Evolutionary conservation across 2,888 invertebrate genomes (phyloP).

Genomic region (Steromphala cineraria): DNA sequence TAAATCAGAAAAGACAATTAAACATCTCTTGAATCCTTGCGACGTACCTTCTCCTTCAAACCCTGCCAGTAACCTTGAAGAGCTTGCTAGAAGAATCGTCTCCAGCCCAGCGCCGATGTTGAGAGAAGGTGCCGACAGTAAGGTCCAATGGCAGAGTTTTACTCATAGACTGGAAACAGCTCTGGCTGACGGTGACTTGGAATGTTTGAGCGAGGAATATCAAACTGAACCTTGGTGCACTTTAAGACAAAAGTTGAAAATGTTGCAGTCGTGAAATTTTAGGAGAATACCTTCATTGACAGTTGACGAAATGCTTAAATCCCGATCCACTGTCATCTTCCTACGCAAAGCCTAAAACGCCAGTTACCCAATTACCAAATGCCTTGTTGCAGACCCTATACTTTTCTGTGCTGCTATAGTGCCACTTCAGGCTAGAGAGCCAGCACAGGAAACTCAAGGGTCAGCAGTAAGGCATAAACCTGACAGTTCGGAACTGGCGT

Average conservation of each 20-base stretch:
- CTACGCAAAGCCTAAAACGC: no score
- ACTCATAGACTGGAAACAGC: background rate
- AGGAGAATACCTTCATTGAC: no score
- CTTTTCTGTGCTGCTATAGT: no score
- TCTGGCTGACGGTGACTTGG: background rate
- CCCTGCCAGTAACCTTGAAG: background rate
- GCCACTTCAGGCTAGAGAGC: no score
- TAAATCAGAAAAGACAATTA: constrained; percentile 31
- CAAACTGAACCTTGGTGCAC: background rate
- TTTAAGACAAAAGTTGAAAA: background rate
- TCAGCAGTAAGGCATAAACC: no score
- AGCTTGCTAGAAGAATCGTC: background rate
- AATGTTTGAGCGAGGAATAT: background rate
- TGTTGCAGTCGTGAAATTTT: no score
- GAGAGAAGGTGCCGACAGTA: background rate
- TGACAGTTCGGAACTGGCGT: no score
- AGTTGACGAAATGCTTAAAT: no score
- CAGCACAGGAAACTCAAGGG: no score
- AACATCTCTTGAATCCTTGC: background rate
- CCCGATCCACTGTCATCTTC: no score
- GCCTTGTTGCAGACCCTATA: no score
- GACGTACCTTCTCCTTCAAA: background rate
- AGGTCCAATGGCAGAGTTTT: background rate
- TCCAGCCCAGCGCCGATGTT: background rate
- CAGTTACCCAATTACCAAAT: no score